phyloP scores from a whole-genome alignment of 2,888 invertebrate species.

The Toxonevra muliebris region DNA sequence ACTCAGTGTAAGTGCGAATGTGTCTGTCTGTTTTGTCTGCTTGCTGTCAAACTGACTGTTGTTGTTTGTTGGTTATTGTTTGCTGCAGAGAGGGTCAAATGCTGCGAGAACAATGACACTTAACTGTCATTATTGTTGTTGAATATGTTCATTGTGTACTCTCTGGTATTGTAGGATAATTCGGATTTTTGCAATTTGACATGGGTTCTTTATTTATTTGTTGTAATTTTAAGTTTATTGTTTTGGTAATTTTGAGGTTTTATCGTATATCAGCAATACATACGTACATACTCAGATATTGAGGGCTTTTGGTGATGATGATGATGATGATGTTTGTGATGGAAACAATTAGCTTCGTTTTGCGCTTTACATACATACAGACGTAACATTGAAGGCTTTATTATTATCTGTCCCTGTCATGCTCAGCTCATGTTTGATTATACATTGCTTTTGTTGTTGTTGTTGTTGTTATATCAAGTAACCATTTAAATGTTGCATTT shows the following conservation, averaged over 20 bases:
- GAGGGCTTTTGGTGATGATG: background rate
- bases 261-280: background rate
- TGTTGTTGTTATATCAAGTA: background rate
- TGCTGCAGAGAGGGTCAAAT: background rate
- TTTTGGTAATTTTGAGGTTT: slow-evolving; percentile 5
- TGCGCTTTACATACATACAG: background rate
- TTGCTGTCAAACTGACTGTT: background rate
- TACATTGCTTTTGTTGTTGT: background rate
- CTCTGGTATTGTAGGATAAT: background rate
- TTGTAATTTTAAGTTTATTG: slow-evolving; percentile 13
- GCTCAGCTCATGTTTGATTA: background rate
- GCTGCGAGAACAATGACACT: slow-evolving; percentile 25
- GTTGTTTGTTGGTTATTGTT: slow-evolving; percentile 1
- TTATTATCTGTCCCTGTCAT: background rate
- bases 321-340: too few species aligned
- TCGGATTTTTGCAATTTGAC: slow-evolving; percentile 3
- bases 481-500: background rate
- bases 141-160: background rate
- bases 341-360: background rate
- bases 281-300: background rate
- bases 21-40: background rate
- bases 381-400: background rate
- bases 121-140: slow-evolving; percentile 20
- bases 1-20: background rate
- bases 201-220: slow-evolving; percentile 4